Conservation (phyloP, 1,140 invertebrate species). For the Drosophila pseudoobscura region DNA sequence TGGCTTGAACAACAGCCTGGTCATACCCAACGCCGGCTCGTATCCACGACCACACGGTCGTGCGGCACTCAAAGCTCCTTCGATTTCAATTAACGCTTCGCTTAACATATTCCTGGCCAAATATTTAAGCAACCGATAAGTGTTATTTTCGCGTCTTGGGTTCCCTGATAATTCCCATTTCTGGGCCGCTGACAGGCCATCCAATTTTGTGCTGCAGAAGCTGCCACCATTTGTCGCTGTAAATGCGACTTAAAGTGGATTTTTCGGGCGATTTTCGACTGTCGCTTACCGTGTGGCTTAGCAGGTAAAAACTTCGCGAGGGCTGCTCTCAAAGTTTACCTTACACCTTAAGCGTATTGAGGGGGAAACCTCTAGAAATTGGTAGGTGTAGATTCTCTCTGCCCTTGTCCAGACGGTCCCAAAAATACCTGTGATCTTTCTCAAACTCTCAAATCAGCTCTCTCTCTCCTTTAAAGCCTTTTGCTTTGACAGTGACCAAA, state of each 20-base stretch:
- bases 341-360: neutral
- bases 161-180: conserved; percentile 30
- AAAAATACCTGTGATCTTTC: too few relatives aligned
- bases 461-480: conserved; percentile 31
- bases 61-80: conserved; percentile 50
- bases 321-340: conserved; percentile 2
- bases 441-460: conserved; percentile 10
- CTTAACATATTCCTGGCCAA: neutral
- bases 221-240: conserved; percentile 48
- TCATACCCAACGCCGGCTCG: conserved; percentile 1
- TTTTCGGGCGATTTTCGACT: conserved; percentile 43
- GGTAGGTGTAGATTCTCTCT: too few relatives aligned
- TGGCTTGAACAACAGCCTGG: conserved; percentile 17
- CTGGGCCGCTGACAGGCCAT: conserved; percentile 39
- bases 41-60: conserved; percentile 27
- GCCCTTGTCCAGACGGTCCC: too few relatives aligned
- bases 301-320: conserved; percentile 25
- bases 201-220: conserved; percentile 49
- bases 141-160: conserved; percentile 20
- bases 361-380: too few relatives aligned
- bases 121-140: conserved; percentile 25
- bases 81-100: conserved; percentile 49
- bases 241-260: conserved; percentile 56
- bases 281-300: conserved; percentile 18
- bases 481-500: conserved; percentile 42